Percentiles rank a stretch among this genome's conserved stretches.
Conservation (phyloP, 2,113 vertebrate genomes). For the Peromyscus leucopus region DNA sequence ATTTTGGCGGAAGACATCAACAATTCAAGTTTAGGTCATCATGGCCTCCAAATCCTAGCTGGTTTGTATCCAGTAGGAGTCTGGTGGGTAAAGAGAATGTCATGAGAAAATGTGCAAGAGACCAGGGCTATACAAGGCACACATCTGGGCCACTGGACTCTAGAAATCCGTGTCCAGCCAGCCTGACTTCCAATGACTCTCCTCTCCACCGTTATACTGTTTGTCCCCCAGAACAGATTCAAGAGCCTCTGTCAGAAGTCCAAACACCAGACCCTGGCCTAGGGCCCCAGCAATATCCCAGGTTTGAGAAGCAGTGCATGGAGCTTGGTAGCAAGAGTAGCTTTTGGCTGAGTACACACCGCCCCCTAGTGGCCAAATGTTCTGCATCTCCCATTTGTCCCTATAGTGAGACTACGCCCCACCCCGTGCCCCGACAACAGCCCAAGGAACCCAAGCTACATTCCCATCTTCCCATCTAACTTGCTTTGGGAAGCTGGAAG, state of each 20-base stretch:
- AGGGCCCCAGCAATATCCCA: not conserved
- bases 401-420: too few species aligned
- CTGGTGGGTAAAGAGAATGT: not conserved
- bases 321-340: not conserved
- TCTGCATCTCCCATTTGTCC: not conserved
- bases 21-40: not conserved
- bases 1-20: not conserved
- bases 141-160: not conserved
- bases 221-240: slow-evolving; percentile 57
- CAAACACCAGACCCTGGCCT: not conserved
- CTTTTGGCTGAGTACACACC: slow-evolving; percentile 43
- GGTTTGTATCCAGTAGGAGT: not conserved
- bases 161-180: not conserved
- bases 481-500: not conserved
- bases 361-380: slow-evolving; percentile 56
- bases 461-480: not conserved
- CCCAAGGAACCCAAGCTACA: fast-evolving
- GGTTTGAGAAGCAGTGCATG: not conserved
- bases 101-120: not conserved
- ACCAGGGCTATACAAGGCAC: too few species aligned
- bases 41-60: fast-evolving
- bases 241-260: slow-evolving; percentile 44
- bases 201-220: slow-evolving; percentile 55
- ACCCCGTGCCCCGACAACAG: not conserved
- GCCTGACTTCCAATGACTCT: slow-evolving; percentile 24